These are phyloP conservation scores for Melinopterus prodromus DNA, from an alignment of 2,888 invertebrate genomes.

Conservation along the genomic window DNA sequence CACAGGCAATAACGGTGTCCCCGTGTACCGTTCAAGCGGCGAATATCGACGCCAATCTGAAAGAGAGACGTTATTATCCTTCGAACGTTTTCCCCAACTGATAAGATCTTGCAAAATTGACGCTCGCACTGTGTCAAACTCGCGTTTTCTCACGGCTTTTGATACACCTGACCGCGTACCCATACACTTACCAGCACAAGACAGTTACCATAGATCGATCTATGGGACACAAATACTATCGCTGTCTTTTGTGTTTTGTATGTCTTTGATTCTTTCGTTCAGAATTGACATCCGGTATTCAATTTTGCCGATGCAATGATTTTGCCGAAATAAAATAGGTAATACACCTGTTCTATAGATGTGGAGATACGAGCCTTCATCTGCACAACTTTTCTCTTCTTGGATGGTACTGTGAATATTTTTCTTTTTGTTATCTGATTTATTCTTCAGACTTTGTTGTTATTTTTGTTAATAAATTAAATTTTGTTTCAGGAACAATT, in stretches of 20 bases:
- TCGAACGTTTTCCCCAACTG: conserved; percentile 6
- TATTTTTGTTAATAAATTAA: conserved; percentile 31
- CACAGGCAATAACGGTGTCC: background rate
- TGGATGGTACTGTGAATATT: background rate
- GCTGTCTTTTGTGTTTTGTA: background rate
- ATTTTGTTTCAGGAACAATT: conserved; percentile 69
- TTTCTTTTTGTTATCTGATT: background rate
- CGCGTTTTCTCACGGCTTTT: conserved; percentile 48
- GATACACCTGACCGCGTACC: conserved; percentile 44
- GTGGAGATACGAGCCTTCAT: background rate
- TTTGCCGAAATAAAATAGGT: background rate
- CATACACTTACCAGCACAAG: background rate
- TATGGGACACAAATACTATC: conserved; percentile 16
- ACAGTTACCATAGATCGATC: conserved; percentile 51
- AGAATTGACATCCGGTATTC: background rate
- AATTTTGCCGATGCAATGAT: background rate
- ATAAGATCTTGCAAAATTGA: conserved; percentile 35
- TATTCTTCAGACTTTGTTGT: background rate
- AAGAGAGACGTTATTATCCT: conserved; percentile 21
- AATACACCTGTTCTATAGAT: background rate
- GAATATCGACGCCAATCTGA: background rate
- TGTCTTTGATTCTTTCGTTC: background rate
- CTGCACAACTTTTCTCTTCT: background rate
- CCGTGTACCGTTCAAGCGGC: background rate
- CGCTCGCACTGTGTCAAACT: conserved; percentile 30